phyloP scores from a whole-genome alignment of 2,888 invertebrate genomes.

The Melipona beecheii region DNA sequence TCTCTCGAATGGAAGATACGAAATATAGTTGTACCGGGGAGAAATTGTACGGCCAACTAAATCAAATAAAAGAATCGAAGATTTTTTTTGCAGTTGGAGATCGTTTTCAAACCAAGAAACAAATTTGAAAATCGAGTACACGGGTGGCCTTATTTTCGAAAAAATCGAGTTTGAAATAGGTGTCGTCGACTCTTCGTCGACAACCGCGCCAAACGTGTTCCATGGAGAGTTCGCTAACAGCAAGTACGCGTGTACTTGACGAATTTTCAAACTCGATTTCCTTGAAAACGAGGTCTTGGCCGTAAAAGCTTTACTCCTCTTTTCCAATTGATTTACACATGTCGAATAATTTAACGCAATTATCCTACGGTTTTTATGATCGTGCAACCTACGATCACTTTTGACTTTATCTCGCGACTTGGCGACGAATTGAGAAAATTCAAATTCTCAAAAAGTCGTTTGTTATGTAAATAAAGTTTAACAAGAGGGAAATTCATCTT shows the following conservation, averaged over 20 bases:
- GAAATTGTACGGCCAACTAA: neutral
- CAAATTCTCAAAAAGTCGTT: neutral
- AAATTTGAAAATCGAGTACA: neutral
- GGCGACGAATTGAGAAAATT: neutral
- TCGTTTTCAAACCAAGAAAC: neutral
- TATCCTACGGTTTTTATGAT: neutral
- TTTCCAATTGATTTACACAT: neutral
- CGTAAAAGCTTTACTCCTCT: neutral
- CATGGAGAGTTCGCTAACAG: neutral
- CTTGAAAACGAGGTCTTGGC: neutral
- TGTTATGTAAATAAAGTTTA: neutral
- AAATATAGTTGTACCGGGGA: neutral
- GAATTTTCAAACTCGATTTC: neutral
- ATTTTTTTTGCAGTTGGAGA: neutral
- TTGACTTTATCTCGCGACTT: neutral
- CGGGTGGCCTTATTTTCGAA: neutral
- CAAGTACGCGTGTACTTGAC: neutral
- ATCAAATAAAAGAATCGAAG: neutral
- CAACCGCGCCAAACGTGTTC: neutral
- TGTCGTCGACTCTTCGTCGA: constrained; percentile 4
- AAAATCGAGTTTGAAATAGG: constrained; percentile 1
- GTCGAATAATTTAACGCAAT: neutral
- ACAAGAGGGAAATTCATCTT: neutral
- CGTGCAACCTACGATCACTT: too few relatives aligned
- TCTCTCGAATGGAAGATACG: neutral